These are phyloP conservation scores for Amia ocellicauda DNA, from an alignment of 2,113 vertebrate species.

Conservation along the genomic window DNA sequence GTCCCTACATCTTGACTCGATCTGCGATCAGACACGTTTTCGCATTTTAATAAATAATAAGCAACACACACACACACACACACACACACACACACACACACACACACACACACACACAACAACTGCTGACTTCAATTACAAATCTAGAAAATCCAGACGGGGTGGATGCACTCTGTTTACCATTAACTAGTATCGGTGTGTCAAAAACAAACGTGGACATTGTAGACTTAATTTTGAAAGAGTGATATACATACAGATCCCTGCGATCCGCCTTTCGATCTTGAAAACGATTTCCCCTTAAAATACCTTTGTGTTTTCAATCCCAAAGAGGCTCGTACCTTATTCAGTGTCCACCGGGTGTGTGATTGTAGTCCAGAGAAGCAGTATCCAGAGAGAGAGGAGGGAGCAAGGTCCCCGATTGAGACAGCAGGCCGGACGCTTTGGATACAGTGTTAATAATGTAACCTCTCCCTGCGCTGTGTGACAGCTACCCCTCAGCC, in stretches of 20 bases:
- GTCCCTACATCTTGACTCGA: too few relatives aligned
- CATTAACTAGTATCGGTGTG: too few relatives aligned
- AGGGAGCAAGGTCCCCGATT: neutral
- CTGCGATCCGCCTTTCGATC: neutral
- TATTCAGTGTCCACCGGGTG: neutral
- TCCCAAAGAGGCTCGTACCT: conserved; percentile 13
- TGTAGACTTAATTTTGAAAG: too few relatives aligned
- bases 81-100: too few relatives aligned
- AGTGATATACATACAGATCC: too few relatives aligned
- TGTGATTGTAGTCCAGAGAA: neutral
- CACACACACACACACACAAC: too few relatives aligned
- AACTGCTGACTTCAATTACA: neutral
- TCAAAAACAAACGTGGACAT: too few relatives aligned
- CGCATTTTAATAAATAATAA: too few relatives aligned
- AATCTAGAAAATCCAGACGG: too few relatives aligned
- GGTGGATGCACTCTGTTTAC: too few relatives aligned
- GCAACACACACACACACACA: too few relatives aligned
- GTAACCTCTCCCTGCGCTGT: conserved; percentile 15
- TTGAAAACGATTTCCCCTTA: neutral
- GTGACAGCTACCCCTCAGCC: conserved; percentile 18
- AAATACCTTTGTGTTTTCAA: neutral
- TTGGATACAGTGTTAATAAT: conserved; percentile 7
- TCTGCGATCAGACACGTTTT: too few relatives aligned
- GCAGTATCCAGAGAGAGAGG: neutral
- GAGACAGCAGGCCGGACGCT: conserved; percentile 16